Evolutionary conservation across 2,888 invertebrate genomes (phyloP).

Genomic region (Dromius quadrimaculatus): DNA sequence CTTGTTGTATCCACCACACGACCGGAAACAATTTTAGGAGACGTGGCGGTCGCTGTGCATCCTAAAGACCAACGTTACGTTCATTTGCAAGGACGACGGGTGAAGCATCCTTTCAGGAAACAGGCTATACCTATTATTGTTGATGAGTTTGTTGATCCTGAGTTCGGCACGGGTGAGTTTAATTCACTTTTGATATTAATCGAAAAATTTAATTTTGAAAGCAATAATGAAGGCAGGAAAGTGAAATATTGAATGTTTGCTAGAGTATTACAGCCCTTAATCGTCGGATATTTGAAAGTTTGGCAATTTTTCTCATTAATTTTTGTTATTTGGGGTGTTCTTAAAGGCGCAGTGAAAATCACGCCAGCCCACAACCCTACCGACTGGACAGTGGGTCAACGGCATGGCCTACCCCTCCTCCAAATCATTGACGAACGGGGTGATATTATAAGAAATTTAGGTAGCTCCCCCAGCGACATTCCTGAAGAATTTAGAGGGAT

Average conservation of each 20-base stretch:
- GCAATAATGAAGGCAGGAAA: neutral
- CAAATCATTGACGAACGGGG: conserved; percentile 94
- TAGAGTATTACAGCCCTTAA: too few species aligned
- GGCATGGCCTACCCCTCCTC: conserved; percentile 87
- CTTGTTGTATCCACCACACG: conserved; percentile 96
- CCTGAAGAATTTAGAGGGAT: conserved; percentile 80
- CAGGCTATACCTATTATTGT: conserved; percentile 88
- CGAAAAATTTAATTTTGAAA: neutral
- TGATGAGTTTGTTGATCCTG: conserved; percentile 94
- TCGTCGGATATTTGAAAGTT: too few species aligned
- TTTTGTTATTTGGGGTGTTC: too few species aligned
- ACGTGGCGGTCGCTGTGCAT: conserved; percentile 98
- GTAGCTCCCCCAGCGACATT: conserved; percentile 69
- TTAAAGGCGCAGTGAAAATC: conserved; percentile 93
- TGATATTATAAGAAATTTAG: conserved; percentile 83
- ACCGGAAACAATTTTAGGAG: conserved; percentile 98
- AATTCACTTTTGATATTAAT: neutral
- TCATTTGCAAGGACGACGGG: conserved; percentile 83
- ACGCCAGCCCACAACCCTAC: conserved; percentile 98
- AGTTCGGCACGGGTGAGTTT: conserved; percentile 89
- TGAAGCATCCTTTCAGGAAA: conserved; percentile 89
- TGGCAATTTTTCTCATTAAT: too few species aligned
- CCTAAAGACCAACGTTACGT: conserved; percentile 90
- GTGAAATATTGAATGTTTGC: neutral
- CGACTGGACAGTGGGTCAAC: conserved; percentile 95